Conservation (phyloP, 2,888 invertebrate species). For the Oxycera nigricornis region DNA sequence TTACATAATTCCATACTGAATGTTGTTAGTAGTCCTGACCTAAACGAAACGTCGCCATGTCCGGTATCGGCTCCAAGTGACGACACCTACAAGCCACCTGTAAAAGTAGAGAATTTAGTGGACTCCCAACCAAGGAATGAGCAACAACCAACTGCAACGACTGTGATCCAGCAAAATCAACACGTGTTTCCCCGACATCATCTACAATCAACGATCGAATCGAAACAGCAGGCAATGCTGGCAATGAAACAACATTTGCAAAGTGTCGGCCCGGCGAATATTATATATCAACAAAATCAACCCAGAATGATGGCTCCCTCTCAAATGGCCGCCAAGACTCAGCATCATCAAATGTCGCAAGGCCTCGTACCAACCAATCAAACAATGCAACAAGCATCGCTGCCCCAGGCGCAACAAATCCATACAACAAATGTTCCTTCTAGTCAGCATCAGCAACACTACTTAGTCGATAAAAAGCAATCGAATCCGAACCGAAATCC, state of each 20-base stretch:
- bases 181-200: constrained; percentile 39
- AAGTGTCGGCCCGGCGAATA: constrained; percentile 35
- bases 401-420: constrained; percentile 42
- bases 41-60: constrained; percentile 35
- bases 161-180: constrained; percentile 46
- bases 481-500: constrained; percentile 7
- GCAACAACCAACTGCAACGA: neutral
- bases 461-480: constrained; percentile 33
- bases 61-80: neutral
- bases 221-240: neutral
- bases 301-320: constrained; percentile 42
- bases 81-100: neutral
- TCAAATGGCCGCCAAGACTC: constrained; percentile 37
- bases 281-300: constrained; percentile 39
- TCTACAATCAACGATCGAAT: constrained; percentile 7
- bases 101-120: constrained; percentile 3
- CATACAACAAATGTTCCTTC: constrained; percentile 43
- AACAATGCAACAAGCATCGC: constrained; percentile 35
- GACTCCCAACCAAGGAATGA: neutral
- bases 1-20: constrained; percentile 81
- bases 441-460: constrained; percentile 46
- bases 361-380: neutral
- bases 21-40: constrained; percentile 60
- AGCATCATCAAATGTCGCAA: constrained; percentile 37
- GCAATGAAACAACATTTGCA: constrained; percentile 29